Evolutionary conservation across 2,113 vertebrate species (phyloP).

Genomic region (Equus przewalskii): DNA sequence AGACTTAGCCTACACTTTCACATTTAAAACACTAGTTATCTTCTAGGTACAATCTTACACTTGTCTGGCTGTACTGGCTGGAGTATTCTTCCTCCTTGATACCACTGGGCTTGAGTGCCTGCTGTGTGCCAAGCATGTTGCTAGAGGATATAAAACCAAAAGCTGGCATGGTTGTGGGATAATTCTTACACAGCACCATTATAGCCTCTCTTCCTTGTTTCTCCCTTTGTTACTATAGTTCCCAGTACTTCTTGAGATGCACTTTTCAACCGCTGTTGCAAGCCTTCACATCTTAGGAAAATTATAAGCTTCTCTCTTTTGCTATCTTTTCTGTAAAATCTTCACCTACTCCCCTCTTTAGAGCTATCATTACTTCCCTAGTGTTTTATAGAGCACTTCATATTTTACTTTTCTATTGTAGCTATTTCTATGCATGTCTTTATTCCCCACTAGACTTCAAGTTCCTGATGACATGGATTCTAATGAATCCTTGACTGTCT

Average conservation of each 20-base stretch:
- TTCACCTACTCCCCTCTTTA: background rate
- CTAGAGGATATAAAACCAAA: background rate
- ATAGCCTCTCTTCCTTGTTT: background rate
- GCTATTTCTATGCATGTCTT: constrained; percentile 27
- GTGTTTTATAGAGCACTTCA: background rate
- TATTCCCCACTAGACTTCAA: constrained; percentile 3
- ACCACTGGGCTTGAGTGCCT: background rate
- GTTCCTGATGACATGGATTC: constrained; percentile 36
- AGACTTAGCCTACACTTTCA: background rate
- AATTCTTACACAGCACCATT: background rate
- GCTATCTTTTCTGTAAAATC: background rate
- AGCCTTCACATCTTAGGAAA: background rate
- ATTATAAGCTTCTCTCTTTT: background rate
- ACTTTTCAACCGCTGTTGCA: background rate
- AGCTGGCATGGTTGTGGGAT: background rate
- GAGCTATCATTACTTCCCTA: background rate
- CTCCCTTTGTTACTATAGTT: background rate
- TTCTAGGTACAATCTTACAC: background rate
- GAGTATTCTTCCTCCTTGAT: background rate
- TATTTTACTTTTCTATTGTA: background rate
- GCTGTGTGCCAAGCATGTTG: background rate
- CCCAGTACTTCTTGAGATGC: background rate
- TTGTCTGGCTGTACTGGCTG: background rate
- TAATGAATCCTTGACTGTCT: constrained; percentile 17
- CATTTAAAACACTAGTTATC: background rate